Evolutionary conservation across 2,113 vertebrate genomes (phyloP).

Genomic region (Semicossyphus pulcher): DNA sequence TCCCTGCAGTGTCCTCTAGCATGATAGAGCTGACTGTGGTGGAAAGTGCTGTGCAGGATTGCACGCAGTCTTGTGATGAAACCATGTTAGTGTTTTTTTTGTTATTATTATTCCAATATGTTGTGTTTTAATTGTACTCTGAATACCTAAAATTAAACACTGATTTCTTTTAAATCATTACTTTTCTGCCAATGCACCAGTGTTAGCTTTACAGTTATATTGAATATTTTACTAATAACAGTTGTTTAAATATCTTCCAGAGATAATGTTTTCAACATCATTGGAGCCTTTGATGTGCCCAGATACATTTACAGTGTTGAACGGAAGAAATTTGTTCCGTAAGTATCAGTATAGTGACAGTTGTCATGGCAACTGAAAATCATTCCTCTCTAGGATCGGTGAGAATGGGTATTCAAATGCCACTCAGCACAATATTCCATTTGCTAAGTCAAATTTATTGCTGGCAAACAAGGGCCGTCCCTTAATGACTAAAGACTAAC

Average conservation of each 20-base stretch:
- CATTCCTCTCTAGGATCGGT: too few species aligned
- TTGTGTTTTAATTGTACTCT: too few species aligned
- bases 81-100: conserved; percentile 84
- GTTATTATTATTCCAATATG: neutral
- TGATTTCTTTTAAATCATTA: too few species aligned
- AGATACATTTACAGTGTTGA: conserved; percentile 92
- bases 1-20: conserved; percentile 88
- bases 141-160: too few species aligned
- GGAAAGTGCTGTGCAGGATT: conserved; percentile 93
- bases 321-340: conserved; percentile 97
- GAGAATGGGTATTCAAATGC: too few species aligned
- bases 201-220: neutral
- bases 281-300: conserved; percentile 96
- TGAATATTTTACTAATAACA: neutral
- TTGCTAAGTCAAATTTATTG: too few species aligned
- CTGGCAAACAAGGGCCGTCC: too few species aligned
- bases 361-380: too few species aligned
- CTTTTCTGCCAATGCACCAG: too few species aligned
- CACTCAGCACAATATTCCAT: too few species aligned
- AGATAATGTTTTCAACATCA: conserved; percentile 95
- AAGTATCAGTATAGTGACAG: conserved; percentile 87
- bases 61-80: conserved; percentile 90
- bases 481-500: too few species aligned
- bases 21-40: conserved; percentile 92
- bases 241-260: conserved; percentile 79